These are phyloP conservation scores for Ptychoptera contaminata DNA, from an alignment of 2,888 invertebrate genomes.

Conservation along the genomic window DNA sequence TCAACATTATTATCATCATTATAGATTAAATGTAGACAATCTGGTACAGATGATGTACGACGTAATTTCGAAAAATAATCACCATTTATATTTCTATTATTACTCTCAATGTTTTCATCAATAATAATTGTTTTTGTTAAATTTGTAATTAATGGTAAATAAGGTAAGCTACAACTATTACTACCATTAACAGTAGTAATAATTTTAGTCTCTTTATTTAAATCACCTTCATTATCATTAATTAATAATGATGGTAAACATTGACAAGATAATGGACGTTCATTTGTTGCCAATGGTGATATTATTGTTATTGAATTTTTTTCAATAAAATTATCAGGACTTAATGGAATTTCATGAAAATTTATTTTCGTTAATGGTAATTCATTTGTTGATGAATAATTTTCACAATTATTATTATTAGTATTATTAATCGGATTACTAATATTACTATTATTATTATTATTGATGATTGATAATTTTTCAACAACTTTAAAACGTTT, in stretches of 20 bases:
- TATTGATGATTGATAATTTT: no score
- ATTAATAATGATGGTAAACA: constrained; percentile 14
- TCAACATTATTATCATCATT: background rate
- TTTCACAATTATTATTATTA: no score
- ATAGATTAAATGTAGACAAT: background rate
- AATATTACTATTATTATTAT: no score
- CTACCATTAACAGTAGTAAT: background rate
- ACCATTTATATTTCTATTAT: background rate
- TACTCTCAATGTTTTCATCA: background rate
- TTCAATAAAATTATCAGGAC: background rate
- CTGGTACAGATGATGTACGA: constrained; percentile 1
- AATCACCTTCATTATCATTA: constrained; percentile 8
- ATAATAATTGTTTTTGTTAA: background rate
- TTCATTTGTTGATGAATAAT: constrained; percentile 48
- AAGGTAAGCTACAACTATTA: background rate
- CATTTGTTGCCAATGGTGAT: constrained; percentile 32
- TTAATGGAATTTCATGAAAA: constrained; percentile 22
- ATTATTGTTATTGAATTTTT: constrained; percentile 28
- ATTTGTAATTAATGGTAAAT: no score
- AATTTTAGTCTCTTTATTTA: background rate
- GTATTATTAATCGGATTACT: no score
- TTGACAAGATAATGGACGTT: constrained; percentile 27
- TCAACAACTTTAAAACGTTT: no score
- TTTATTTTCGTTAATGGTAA: constrained; percentile 45
- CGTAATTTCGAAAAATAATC: background rate